A percentile compares a stretch with the other conserved stretches of the same genome.
Evolutionary conservation across 2,113 vertebrate species (phyloP).

Genomic region (Neogobius melanostomus): DNA sequence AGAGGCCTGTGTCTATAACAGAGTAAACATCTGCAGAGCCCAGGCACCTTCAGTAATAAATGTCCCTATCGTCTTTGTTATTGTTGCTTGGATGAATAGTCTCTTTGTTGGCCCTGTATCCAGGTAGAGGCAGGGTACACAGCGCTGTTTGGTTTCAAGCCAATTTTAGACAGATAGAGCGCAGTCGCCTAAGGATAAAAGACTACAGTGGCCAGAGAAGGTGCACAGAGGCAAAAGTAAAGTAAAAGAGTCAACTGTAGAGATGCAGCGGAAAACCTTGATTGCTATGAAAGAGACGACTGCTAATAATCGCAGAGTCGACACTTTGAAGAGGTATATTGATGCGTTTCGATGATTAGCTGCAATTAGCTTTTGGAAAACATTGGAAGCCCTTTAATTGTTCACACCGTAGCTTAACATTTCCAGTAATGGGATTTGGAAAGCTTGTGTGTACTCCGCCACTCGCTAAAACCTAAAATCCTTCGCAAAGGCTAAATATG

Average conservation of each 20-base stretch:
- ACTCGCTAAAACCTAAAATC: background rate
- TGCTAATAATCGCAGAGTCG: no score
- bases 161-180: background rate
- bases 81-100: background rate
- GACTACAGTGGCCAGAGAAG: no score
- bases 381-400: background rate
- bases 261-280: no score
- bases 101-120: background rate
- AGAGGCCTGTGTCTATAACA: background rate
- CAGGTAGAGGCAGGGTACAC: slow-evolving; percentile 1
- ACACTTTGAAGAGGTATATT: no score
- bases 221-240: background rate
- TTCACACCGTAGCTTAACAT: background rate
- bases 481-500: background rate
- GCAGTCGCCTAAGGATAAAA: background rate
- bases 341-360: no score
- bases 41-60: background rate
- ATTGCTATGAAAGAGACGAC: no score
- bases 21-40: background rate
- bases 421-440: slow-evolving; percentile 1
- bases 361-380: background rate
- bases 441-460: background rate
- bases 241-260: background rate
- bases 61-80: background rate
- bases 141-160: background rate